Percentiles rank a stretch among this genome's conserved stretches.
Conservation (phyloP, 2,797 vertebrate genomes). For the Fistularia commersonii region DNA sequence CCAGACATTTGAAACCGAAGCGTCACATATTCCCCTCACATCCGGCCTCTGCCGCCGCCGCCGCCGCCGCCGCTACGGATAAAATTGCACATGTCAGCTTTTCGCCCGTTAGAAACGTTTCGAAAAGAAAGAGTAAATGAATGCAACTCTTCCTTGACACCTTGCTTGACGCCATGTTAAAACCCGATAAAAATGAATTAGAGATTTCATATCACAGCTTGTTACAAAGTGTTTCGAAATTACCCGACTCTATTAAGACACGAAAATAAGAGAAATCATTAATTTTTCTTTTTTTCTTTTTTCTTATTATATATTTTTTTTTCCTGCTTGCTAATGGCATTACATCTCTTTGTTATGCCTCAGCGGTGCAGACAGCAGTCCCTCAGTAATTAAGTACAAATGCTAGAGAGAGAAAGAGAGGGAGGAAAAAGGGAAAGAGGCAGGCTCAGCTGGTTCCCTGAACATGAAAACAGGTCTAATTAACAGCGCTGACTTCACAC, state of each 20-base stretch:
- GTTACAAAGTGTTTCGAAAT: slow-evolving; percentile 36
- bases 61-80: no score
- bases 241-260: slow-evolving; percentile 44
- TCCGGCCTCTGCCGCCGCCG: no score
- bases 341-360: slow-evolving; percentile 74
- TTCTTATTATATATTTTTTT: slow-evolving; percentile 23
- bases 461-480: slow-evolving; percentile 78
- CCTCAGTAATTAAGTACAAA: slow-evolving; percentile 77
- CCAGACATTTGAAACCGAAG: no score
- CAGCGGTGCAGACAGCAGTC: slow-evolving; percentile 69
- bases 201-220: slow-evolving; percentile 7
- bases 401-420: slow-evolving; percentile 60
- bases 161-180: no score
- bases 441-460: slow-evolving; percentile 73
- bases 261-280: slow-evolving; percentile 53
- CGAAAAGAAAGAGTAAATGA: no score
- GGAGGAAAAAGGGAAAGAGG: slow-evolving; percentile 51
- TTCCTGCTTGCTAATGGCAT: slow-evolving; percentile 65
- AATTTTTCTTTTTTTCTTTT: slow-evolving; percentile 32
- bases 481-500: slow-evolving; percentile 76
- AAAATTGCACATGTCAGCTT: no score
- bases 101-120: no score
- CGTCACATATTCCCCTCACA: no score
- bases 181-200: no score
- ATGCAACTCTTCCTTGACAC: no score